phyloP scores from a whole-genome alignment of 2,113 vertebrate genomes.

The human (Homo sapiens) region DNA sequence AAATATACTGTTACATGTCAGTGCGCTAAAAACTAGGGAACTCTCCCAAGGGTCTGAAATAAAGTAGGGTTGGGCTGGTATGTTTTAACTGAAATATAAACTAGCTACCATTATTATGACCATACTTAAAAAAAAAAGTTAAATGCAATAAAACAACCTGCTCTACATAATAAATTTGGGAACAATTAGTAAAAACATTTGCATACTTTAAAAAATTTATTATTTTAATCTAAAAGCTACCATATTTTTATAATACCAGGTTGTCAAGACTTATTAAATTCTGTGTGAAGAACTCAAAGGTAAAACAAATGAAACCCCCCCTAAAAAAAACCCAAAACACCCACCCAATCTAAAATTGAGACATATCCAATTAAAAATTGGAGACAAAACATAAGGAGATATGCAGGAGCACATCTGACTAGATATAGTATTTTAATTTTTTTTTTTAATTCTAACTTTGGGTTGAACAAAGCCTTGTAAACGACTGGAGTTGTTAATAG shows the following conservation, averaged over 20 bases:
- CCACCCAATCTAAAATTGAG: not conserved
- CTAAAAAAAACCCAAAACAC: not conserved
- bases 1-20: not conserved
- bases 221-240: not conserved
- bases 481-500: not conserved
- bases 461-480: not conserved
- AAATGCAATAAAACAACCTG: not conserved
- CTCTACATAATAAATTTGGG: not conserved
- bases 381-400: not conserved
- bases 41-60: not conserved
- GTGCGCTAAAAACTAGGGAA: not conserved
- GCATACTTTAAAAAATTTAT: not conserved
- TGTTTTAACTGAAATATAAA: not conserved
- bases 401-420: not conserved
- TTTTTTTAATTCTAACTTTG: not conserved
- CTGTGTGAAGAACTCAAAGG: not conserved
- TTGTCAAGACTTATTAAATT: too few species aligned
- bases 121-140: not conserved
- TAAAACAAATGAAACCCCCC: not conserved
- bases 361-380: not conserved
- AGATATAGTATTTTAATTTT: not conserved
- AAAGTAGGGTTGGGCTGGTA: not conserved
- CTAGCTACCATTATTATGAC: not conserved
- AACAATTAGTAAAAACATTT: not conserved
- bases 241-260: not conserved